Percentiles rank a stretch among this genome's conserved stretches.
Evolutionary conservation across 23 tunicate genomes (phyloP).

Genomic region (Halocynthia aurantium): DNA sequence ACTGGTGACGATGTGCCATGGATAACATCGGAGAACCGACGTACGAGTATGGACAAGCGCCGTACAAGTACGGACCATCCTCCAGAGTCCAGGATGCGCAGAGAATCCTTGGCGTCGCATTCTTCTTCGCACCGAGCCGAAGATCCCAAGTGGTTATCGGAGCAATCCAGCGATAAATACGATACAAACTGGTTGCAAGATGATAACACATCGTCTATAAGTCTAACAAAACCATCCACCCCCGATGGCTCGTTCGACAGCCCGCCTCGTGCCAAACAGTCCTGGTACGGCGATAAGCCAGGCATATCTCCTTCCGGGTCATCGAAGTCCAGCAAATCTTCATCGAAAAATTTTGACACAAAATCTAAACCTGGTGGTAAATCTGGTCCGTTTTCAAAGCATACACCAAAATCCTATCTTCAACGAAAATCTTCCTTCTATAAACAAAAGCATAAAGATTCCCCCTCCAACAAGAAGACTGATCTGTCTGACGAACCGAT

Average conservation of each 20-base stretch:
- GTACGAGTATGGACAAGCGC: background rate
- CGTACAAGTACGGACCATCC: no score
- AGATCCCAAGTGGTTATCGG: conserved; percentile 23
- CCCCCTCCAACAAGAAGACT: background rate
- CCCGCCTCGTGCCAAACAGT: background rate
- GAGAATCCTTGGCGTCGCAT: conserved; percentile 1
- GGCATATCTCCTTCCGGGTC: background rate
- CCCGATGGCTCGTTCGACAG: conserved; percentile 8
- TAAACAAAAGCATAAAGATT: background rate
- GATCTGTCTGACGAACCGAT: conserved; percentile 11
- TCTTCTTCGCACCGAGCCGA: background rate
- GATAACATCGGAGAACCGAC: background rate
- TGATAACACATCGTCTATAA: conserved; percentile 8
- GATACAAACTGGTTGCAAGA: conserved; percentile 24
- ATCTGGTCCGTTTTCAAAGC: background rate
- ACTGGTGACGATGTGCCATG: conserved; percentile 3
- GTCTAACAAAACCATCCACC: conserved; percentile 3
- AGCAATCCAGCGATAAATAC: conserved; percentile 11
- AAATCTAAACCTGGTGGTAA: background rate
- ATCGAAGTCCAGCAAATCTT: background rate
- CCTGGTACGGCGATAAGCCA: background rate
- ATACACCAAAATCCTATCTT: background rate
- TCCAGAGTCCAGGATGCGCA: background rate
- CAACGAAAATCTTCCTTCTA: conserved; percentile 12
- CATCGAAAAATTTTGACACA: background rate